Conservation (phyloP, 2,797 vertebrate species). For the Hippocampus kuda region DNA sequence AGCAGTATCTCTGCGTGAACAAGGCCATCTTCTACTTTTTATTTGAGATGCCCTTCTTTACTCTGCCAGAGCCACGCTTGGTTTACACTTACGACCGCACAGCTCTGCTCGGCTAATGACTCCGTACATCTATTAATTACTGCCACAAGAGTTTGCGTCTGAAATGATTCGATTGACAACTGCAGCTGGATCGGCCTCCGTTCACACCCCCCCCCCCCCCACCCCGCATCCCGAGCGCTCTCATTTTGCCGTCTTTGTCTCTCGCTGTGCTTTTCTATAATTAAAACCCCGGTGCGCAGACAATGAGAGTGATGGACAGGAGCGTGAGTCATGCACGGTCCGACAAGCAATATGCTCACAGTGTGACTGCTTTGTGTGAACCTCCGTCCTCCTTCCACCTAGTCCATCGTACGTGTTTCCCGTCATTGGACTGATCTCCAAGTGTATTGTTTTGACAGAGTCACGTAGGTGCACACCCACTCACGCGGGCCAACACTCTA, state of each 20-base stretch:
- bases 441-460: conserved; percentile 16
- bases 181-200: conserved; percentile 31
- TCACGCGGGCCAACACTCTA: conserved; percentile 10
- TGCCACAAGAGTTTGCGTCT: conserved; percentile 32
- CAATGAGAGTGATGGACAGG: conserved; percentile 42
- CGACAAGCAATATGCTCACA: conserved; percentile 25
- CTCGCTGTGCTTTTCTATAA: conserved; percentile 44
- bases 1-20: not conserved
- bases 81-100: not conserved
- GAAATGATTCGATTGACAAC: conserved; percentile 40
- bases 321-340: conserved; percentile 37
- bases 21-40: not conserved
- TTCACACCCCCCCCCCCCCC: conserved; percentile 28
- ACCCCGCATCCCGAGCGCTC: conserved; percentile 16
- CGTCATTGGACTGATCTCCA: conserved; percentile 29
- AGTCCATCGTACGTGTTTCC: conserved; percentile 14
- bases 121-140: conserved; percentile 36
- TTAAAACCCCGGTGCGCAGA: conserved; percentile 52
- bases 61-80: not conserved
- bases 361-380: conserved; percentile 3
- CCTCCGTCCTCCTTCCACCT: conserved; percentile 24
- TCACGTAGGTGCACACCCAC: conserved; percentile 16
- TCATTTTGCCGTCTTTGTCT: conserved; percentile 21
- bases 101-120: conserved; percentile 34
- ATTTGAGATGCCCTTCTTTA: not conserved